Percentiles rank a stretch among this genome's conserved stretches.
Conservation (phyloP, 2,888 invertebrate species). For the Cetonia aurata region DNA sequence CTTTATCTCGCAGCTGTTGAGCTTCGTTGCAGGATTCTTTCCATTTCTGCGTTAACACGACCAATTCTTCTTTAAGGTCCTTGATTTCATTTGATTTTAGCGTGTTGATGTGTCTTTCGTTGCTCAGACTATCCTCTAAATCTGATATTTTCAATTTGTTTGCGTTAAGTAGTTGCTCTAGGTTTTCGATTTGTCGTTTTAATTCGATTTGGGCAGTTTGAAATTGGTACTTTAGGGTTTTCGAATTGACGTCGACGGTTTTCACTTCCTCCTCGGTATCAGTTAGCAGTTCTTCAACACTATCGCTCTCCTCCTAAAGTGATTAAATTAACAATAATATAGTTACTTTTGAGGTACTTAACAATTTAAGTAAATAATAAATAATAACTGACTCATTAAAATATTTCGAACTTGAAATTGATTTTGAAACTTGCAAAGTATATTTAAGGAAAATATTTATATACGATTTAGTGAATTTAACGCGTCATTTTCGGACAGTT, state of each 20-base stretch:
- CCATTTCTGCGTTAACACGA: conserved; percentile 47
- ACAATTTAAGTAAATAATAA: no score
- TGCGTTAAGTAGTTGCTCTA: conserved; percentile 59
- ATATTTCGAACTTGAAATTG: no score
- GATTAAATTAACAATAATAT: no score
- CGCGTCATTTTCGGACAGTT: no score
- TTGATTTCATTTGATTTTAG: conserved; percentile 57
- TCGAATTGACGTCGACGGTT: conserved; percentile 58
- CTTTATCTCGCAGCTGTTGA: conserved; percentile 45
- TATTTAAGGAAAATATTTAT: no score
- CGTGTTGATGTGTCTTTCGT: conserved; percentile 57
- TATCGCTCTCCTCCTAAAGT: conserved; percentile 14
- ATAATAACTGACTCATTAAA: no score
- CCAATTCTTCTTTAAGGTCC: conserved; percentile 58
- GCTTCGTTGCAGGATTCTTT: conserved; percentile 50
- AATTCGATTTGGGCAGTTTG: conserved; percentile 63
- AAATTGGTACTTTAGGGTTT: conserved; percentile 64
- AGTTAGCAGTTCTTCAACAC: conserved; percentile 25
- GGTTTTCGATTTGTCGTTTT: conserved; percentile 60
- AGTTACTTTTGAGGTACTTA: no score
- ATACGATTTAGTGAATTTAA: no score
- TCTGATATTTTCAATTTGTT: conserved; percentile 59
- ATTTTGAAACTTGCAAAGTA: no score
- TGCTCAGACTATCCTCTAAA: conserved; percentile 56
- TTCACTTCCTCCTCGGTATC: conserved; percentile 38